phyloP scores from a whole-genome alignment of 2,888 invertebrate genomes.

The Drosophila diplacantha region DNA sequence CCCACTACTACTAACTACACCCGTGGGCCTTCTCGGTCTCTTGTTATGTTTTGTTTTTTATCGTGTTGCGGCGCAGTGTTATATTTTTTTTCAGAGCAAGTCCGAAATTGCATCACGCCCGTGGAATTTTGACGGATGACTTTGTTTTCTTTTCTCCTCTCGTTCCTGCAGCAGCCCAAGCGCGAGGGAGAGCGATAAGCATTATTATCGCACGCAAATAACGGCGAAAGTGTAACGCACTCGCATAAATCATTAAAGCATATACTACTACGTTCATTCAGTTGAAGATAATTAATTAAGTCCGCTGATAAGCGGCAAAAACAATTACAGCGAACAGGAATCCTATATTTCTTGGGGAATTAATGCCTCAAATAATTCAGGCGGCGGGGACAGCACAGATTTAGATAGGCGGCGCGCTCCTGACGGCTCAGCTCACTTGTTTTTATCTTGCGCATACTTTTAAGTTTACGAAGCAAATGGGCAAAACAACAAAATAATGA shows the following conservation, averaged over 20 bases:
- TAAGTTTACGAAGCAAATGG: constrained; percentile 56
- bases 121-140: constrained; percentile 52
- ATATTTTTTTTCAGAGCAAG: constrained; percentile 26
- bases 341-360: constrained; percentile 26
- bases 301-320: constrained; percentile 47
- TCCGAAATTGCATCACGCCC: constrained; percentile 60
- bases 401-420: constrained; percentile 48
- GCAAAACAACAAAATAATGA: constrained; percentile 39
- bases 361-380: constrained; percentile 43
- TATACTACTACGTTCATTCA: constrained; percentile 22
- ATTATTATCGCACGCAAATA: constrained; percentile 49
- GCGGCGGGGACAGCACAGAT: constrained; percentile 29
- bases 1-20: constrained; percentile 24
- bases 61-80: constrained; percentile 21
- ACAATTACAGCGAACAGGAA: constrained; percentile 7
- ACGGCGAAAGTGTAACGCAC: constrained; percentile 39
- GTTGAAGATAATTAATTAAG: constrained; percentile 64
- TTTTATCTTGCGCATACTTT: constrained; percentile 60
- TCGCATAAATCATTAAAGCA: constrained; percentile 27
- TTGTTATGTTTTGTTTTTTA: constrained; percentile 13
- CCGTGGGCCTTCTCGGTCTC: constrained; percentile 6
- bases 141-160: constrained; percentile 6
- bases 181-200: constrained; percentile 42
- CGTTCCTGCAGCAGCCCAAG: constrained; percentile 38
- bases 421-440: constrained; percentile 18